Conservation (phyloP, 2,888 invertebrate genomes). For the Cerceris ruficornis region DNA sequence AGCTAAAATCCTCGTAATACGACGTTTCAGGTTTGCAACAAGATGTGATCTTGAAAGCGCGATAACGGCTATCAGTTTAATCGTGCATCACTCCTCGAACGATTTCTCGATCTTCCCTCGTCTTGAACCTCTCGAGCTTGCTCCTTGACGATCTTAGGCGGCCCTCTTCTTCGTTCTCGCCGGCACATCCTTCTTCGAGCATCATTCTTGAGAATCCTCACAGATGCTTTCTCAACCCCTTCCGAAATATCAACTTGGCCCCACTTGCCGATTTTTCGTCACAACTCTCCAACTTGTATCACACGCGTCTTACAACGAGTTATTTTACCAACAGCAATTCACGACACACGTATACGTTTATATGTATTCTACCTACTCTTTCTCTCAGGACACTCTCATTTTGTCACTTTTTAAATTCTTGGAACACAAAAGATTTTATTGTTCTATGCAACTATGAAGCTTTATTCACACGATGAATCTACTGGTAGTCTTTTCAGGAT, state of each 20-base stretch:
- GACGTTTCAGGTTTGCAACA: background rate
- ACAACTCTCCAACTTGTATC: background rate
- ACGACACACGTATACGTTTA: no score
- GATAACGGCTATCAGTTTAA: conserved; percentile 53
- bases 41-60: conserved; percentile 48
- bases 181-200: conserved; percentile 49
- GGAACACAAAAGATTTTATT: no score
- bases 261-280: background rate
- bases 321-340: no score
- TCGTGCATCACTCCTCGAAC: conserved; percentile 31
- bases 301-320: no score
- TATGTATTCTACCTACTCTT: no score
- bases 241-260: background rate
- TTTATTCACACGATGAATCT: no score
- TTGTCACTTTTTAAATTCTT: no score
- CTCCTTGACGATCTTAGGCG: conserved; percentile 48
- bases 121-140: conserved; percentile 56
- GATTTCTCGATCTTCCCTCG: conserved; percentile 31
- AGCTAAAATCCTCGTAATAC: conserved; percentile 51
- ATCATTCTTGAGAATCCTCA: conserved; percentile 52
- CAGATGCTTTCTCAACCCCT: background rate
- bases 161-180: conserved; percentile 48
- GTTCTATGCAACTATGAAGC: no score
- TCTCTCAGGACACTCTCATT: no score
- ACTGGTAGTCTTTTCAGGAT: no score